phyloP scores from a whole-genome alignment of 1,140 invertebrate species.

The Neomicropteryx cornuta region DNA sequence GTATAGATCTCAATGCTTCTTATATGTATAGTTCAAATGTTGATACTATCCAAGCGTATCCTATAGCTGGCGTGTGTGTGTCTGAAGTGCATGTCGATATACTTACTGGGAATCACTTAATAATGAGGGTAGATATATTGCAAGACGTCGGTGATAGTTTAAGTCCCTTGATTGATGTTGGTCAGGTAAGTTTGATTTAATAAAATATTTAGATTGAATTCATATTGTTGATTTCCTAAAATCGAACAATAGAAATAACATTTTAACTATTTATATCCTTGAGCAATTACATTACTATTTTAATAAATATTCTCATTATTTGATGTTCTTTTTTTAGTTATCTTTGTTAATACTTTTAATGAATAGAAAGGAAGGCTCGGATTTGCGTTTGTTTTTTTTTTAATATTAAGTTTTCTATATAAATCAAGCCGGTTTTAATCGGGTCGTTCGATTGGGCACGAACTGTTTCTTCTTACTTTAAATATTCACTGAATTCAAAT shows the following conservation, averaged over 20 bases:
- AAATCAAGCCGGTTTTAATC: too few relatives aligned
- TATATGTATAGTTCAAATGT: conserved; percentile 42
- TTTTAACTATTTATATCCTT: background rate
- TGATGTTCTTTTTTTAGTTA: background rate
- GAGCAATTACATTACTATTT: background rate
- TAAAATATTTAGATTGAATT: background rate
- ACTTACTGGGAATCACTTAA: conserved; percentile 63
- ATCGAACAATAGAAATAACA: background rate
- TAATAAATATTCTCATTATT: background rate
- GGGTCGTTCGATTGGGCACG: too few relatives aligned
- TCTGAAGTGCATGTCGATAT: conserved; percentile 70
- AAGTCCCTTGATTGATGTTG: conserved; percentile 70
- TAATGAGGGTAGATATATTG: conserved; percentile 60
- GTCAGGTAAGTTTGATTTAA: conserved; percentile 46
- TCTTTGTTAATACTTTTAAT: background rate
- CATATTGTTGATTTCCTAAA: too few relatives aligned
- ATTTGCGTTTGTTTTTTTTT: too few relatives aligned
- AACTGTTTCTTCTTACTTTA: too few relatives aligned
- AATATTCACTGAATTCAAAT: too few relatives aligned
- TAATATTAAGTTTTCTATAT: too few relatives aligned
- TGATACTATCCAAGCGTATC: conserved; percentile 43
- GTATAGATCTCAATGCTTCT: conserved; percentile 52
- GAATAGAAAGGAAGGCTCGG: too few relatives aligned
- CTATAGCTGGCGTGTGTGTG: conserved; percentile 47
- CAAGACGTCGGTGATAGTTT: conserved; percentile 69